Evolutionary conservation across 2,888 invertebrate genomes (phyloP).

Genomic region (Sinodicranocentrus sp.): DNA sequence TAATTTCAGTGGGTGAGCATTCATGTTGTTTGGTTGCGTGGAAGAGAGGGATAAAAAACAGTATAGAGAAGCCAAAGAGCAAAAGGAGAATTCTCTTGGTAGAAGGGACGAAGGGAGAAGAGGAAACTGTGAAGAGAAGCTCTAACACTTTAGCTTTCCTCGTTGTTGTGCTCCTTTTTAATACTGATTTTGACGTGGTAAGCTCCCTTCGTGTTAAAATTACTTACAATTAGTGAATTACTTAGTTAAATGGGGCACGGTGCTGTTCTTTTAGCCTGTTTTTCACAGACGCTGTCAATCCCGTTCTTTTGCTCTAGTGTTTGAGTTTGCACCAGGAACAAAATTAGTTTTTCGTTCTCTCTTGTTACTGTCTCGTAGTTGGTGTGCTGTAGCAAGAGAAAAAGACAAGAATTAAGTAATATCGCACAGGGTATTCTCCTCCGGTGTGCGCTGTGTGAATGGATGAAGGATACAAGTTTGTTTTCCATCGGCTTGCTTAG

Average conservation of each 20-base stretch:
- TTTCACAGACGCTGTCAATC: not conserved
- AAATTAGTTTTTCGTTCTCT: not conserved
- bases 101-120: not conserved
- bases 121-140: not conserved
- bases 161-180: not conserved
- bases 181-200: not conserved
- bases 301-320: no score
- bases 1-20: constrained; percentile 36
- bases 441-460: no score
- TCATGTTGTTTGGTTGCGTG: not conserved
- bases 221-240: not conserved
- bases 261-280: not conserved
- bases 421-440: no score
- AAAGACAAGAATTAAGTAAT: not conserved
- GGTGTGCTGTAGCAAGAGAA: not conserved
- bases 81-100: not conserved
- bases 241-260: not conserved
- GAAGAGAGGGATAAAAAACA: not conserved
- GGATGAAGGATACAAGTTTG: not conserved
- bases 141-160: no score
- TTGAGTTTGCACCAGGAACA: not conserved
- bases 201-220: not conserved
- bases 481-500: not conserved
- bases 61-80: not conserved
- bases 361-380: constrained; percentile 17